Percentiles rank a stretch among this genome's conserved stretches.
These are phyloP conservation scores for Muscina levida DNA, from an alignment of 2,888 invertebrate genomes.

Conservation along the genomic window DNA sequence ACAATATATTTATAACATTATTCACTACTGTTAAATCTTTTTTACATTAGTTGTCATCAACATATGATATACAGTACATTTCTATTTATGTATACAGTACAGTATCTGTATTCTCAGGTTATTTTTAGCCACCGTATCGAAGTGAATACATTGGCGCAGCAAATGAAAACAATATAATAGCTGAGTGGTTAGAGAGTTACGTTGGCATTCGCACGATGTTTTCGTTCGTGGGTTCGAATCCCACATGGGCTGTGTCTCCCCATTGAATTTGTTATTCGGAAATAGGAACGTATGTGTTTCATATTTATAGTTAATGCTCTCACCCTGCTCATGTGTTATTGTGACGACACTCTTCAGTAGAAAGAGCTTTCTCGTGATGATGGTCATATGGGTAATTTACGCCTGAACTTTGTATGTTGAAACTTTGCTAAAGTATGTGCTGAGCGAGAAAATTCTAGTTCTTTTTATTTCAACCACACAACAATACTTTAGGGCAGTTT, in stretches of 20 bases:
- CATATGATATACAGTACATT: no score
- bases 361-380: slow-evolving; percentile 74
- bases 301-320: no score
- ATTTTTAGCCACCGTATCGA: slow-evolving; percentile 5
- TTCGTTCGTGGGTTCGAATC: slow-evolving; percentile 45
- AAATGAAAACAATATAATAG: slow-evolving; percentile 8
- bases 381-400: slow-evolving; percentile 79
- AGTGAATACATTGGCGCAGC: background rate
- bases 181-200: slow-evolving; percentile 1
- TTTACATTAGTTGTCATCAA: no score
- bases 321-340: no score
- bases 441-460: slow-evolving; percentile 73
- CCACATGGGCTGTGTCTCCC: background rate
- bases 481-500: no score
- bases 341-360: background rate
- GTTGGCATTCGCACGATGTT: background rate
- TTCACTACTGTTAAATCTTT: no score
- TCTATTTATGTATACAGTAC: no score
- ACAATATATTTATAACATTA: no score
- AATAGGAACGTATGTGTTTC: no score
- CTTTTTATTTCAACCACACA: no score
- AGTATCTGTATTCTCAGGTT: no score
- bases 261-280: no score
- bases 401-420: slow-evolving; percentile 76
- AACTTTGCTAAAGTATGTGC: slow-evolving; percentile 67